A percentile compares a stretch with the other conserved stretches of the same genome.
Conservation (phyloP, 2,888 invertebrate genomes). For the Siphlonurus alternatus region DNA sequence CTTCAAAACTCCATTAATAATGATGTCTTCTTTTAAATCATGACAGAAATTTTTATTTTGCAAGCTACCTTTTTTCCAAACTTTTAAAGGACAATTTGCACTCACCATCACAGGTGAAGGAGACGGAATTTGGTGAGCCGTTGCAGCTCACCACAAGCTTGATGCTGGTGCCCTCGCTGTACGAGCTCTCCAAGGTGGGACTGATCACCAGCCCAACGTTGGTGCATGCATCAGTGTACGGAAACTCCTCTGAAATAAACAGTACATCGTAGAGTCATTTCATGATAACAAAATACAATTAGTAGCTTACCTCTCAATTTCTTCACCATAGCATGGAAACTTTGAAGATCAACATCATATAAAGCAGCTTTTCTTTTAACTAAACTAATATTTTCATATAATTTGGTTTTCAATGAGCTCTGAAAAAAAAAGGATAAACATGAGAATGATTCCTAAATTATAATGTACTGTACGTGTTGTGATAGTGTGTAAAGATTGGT, state of each 20-base stretch:
- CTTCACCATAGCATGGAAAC: slow-evolving; percentile 69
- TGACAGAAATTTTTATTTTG: no score
- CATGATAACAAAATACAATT: slow-evolving; percentile 4
- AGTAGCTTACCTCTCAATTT: slow-evolving; percentile 50
- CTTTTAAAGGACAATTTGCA: no score
- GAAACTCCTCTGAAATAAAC: slow-evolving; percentile 43
- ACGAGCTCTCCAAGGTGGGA: slow-evolving; percentile 64
- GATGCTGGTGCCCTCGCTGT: slow-evolving; percentile 66
- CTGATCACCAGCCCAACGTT: slow-evolving; percentile 84
- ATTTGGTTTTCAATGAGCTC: slow-evolving; percentile 31
- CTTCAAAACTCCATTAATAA: no score
- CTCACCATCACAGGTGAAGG: slow-evolving; percentile 84
- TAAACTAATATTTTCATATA: slow-evolving; percentile 50
- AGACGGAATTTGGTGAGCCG: slow-evolving; percentile 39
- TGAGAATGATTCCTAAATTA: no score
- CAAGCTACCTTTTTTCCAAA: no score
- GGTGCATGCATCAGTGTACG: slow-evolving; percentile 52
- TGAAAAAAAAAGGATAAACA: slow-evolving; percentile 18
- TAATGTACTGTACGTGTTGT: no score
- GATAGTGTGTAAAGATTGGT: no score
- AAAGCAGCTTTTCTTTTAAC: slow-evolving; percentile 44
- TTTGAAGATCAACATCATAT: slow-evolving; percentile 59
- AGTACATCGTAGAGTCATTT: slow-evolving; percentile 2
- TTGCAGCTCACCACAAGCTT: slow-evolving; percentile 54
- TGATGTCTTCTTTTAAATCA: no score